Conservation (phyloP, 92 coral and sea anemone genomes). For the Palythoa caribaeorum region DNA sequence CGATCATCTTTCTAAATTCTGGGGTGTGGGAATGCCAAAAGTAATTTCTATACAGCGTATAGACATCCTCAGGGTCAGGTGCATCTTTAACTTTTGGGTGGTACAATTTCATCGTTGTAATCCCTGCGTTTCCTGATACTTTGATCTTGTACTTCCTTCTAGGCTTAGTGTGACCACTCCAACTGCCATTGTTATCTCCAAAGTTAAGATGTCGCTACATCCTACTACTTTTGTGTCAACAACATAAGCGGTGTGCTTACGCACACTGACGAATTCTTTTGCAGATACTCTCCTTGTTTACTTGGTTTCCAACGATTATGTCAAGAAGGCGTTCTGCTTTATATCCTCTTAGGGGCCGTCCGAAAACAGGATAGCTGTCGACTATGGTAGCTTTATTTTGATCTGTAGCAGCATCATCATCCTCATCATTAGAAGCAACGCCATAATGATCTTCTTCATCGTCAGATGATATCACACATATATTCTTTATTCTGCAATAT, state of each 20-base stretch:
- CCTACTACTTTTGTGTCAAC: constrained; percentile 40
- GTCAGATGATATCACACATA: constrained; percentile 27
- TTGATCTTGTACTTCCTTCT: constrained; percentile 60
- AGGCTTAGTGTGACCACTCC: constrained; percentile 70
- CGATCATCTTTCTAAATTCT: constrained; percentile 60
- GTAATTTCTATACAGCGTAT: constrained; percentile 62
- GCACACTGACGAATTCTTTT: constrained; percentile 25
- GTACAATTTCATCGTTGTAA: constrained; percentile 30
- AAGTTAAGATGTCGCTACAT: constrained; percentile 37
- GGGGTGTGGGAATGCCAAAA: constrained; percentile 66
- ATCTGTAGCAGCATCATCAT: not conserved
- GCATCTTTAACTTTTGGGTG: constrained; percentile 39
- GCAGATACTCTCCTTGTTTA: constrained; percentile 15
- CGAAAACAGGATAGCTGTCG: constrained; percentile 53
- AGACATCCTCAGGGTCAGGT: constrained; percentile 48
- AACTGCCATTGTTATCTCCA: constrained; percentile 72
- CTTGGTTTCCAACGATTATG: constrained; percentile 60
- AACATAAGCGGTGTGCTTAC: constrained; percentile 47
- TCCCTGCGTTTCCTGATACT: constrained; percentile 24
- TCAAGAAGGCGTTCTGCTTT: constrained; percentile 55
- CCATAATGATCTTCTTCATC: constrained; percentile 5
- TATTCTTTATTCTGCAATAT: not conserved
- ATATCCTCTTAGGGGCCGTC: constrained; percentile 63
- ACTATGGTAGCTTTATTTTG: constrained; percentile 13
- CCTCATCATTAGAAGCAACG: not conserved